These are phyloP conservation scores for Prenolepis imparis DNA, from an alignment of 2,888 invertebrate genomes.

Conservation along the genomic window DNA sequence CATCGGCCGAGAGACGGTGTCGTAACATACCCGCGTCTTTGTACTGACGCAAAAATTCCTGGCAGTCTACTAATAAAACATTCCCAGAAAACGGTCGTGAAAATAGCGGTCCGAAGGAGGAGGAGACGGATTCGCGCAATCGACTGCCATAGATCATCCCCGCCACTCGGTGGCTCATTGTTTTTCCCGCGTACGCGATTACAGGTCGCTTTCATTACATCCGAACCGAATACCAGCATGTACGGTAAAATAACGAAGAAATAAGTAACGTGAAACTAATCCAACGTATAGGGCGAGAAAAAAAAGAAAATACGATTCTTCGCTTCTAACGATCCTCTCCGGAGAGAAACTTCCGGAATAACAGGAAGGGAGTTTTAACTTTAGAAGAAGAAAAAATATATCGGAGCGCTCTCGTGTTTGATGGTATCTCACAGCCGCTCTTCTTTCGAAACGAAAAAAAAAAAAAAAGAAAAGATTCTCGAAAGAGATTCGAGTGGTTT, in stretches of 20 bases:
- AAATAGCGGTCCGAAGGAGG: constrained; percentile 69
- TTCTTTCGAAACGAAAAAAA: not conserved
- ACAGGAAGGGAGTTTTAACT: not conserved
- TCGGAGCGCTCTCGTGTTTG: constrained; percentile 8
- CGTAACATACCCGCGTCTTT: constrained; percentile 69
- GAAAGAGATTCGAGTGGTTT: constrained; percentile 3
- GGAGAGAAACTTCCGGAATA: not conserved
- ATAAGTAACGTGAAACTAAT: not conserved
- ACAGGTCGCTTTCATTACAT: not conserved
- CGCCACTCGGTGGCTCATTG: not conserved
- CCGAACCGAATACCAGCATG: not conserved
- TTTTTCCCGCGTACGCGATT: not conserved
- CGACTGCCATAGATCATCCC: constrained; percentile 2
- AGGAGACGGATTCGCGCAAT: constrained; percentile 3
- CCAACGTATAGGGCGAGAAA: not conserved
- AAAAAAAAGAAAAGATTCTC: not conserved
- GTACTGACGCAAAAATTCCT: constrained; percentile 71
- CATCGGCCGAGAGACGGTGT: constrained; percentile 64
- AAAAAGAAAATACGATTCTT: not conserved
- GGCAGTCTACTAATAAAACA: constrained; percentile 72
- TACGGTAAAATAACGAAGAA: not conserved
- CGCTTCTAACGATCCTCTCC: not conserved
- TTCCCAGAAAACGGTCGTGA: constrained; percentile 71
- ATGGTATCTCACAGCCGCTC: not conserved
- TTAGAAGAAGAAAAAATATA: not conserved